phyloP scores from a whole-genome alignment of 2,888 invertebrate genomes.

The Drosophila fulvimacula region DNA sequence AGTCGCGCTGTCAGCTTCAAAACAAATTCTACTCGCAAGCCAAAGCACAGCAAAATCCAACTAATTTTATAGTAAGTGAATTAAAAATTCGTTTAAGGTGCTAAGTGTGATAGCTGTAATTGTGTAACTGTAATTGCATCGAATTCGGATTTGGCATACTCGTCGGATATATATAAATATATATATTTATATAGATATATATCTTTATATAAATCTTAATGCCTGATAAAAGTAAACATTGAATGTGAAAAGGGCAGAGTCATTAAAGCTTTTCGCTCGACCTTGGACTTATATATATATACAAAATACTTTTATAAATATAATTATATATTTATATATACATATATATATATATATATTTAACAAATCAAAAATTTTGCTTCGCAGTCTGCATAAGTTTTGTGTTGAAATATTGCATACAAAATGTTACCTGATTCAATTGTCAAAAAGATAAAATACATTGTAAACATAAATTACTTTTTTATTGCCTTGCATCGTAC shows the following conservation, averaged over 20 bases:
- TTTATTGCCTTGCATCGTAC: not conserved
- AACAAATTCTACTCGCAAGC: slow-evolving; percentile 1
- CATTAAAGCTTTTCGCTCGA: slow-evolving; percentile 4
- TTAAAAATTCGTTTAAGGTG: not conserved
- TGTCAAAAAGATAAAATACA: not conserved
- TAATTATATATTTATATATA: not conserved
- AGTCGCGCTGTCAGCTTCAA: slow-evolving; percentile 31
- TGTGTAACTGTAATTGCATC: not conserved
- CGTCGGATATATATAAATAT: not conserved
- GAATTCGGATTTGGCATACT: not conserved
- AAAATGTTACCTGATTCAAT: not conserved
- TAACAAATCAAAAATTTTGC: not conserved
- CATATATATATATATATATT: not conserved
- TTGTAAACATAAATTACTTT: not conserved
- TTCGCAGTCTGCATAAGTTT: not conserved
- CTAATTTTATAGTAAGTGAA: slow-evolving; percentile 12
- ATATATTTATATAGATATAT: not conserved
- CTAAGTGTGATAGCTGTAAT: too few species aligned
- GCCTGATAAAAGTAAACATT: not conserved
- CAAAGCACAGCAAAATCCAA: not conserved
- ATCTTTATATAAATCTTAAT: not conserved
- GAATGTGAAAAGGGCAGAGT: not conserved
- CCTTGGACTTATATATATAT: not conserved
- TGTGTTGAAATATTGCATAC: not conserved
- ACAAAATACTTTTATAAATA: not conserved